Conservation (phyloP, 1,140 invertebrate species). For the Phymastichus coffea region DNA sequence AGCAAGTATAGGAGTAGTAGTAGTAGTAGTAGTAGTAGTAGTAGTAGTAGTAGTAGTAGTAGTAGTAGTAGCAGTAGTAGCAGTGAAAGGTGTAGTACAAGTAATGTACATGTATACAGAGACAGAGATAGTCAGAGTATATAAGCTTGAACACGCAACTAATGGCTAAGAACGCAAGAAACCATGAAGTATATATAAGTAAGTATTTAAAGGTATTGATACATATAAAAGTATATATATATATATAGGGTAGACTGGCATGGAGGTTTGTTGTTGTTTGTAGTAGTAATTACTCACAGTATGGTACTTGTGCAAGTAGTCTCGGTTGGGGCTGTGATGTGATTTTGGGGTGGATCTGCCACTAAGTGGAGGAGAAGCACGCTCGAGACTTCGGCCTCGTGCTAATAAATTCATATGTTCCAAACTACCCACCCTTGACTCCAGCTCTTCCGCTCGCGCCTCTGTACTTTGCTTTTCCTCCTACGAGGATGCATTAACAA, state of each 20-base stretch:
- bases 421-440: conserved; percentile 92
- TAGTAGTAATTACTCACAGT: conserved; percentile 71
- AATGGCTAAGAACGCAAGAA: conserved; percentile 4
- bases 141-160: conserved; percentile 1
- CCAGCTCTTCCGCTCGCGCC: conserved; percentile 93
- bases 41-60: not conserved
- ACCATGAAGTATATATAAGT: not conserved
- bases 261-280: conserved; percentile 12
- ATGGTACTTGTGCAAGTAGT: conserved; percentile 82
- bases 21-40: not conserved
- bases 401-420: conserved; percentile 89
- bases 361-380: conserved; percentile 74
- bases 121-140: too few relatives aligned
- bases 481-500: conserved; percentile 51
- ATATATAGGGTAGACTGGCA: too few relatives aligned
- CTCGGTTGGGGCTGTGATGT: conserved; percentile 73
- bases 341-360: conserved; percentile 80
- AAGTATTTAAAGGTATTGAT: too few relatives aligned
- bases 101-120: not conserved
- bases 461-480: conserved; percentile 99
- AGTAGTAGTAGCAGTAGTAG: not conserved
- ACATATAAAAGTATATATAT: too few relatives aligned
- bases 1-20: too few relatives aligned
- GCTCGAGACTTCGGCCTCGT: conserved; percentile 71
- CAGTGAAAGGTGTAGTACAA: not conserved